phyloP scores from a whole-genome alignment of 1,140 invertebrate genomes.

The Branchinecta lindahli region DNA sequence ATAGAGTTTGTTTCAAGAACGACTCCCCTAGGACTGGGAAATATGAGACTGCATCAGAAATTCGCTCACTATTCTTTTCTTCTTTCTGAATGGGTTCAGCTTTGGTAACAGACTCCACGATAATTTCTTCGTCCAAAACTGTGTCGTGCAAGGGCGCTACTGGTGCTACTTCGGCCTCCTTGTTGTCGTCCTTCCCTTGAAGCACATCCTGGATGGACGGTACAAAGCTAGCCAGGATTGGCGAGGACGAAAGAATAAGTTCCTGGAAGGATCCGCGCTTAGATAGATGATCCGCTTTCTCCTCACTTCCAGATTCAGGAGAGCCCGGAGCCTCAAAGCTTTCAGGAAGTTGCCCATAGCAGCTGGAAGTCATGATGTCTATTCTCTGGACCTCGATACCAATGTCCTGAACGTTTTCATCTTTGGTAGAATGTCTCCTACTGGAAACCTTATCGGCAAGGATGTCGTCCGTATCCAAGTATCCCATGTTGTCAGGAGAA shows the following conservation, averaged over 20 bases:
- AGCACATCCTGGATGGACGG: background rate
- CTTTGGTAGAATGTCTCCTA: background rate
- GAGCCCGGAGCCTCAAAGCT: background rate
- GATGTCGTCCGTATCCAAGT: background rate
- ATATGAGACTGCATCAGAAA: too few relatives aligned
- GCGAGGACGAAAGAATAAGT: background rate
- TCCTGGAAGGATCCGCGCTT: background rate
- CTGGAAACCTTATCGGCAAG: background rate
- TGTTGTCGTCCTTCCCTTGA: background rate
- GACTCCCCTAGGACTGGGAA: too few relatives aligned
- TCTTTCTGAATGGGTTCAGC: too few relatives aligned
- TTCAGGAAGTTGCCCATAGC: background rate
- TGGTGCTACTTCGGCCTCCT: too few relatives aligned
- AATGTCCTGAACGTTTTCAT: background rate
- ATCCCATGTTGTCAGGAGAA: too few relatives aligned
- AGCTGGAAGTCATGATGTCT: background rate
- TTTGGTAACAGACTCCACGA: too few relatives aligned
- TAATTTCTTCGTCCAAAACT: too few relatives aligned
- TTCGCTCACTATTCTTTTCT: too few relatives aligned
- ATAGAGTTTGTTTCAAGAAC: too few relatives aligned
- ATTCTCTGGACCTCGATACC: too few relatives aligned
- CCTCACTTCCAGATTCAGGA: background rate
- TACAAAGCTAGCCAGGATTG: constrained; percentile 2
- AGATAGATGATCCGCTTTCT: background rate
- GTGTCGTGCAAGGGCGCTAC: too few relatives aligned